phyloP scores from a whole-genome alignment of 1,140 invertebrate genomes.

The Pseudomyrmex pallidus region DNA sequence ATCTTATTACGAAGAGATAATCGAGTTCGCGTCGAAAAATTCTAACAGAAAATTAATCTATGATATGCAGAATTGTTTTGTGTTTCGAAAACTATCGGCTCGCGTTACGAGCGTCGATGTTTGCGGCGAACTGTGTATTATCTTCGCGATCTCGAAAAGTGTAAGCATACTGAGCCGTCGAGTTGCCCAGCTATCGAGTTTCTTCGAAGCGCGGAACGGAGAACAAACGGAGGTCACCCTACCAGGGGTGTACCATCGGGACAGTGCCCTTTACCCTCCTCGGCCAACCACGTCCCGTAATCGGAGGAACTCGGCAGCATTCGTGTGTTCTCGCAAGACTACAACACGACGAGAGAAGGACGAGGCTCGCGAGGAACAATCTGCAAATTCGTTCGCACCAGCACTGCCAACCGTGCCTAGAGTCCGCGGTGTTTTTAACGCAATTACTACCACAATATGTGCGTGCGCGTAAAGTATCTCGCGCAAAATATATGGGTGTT shows the following conservation, averaged over 20 bases:
- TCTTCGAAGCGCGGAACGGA: constrained; percentile 58
- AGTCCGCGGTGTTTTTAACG: constrained; percentile 13
- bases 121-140: not conserved
- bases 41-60: too few species aligned
- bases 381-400: constrained; percentile 50
- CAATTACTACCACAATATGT: constrained; percentile 44
- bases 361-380: constrained; percentile 41
- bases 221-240: constrained; percentile 64
- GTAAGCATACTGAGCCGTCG: constrained; percentile 20
- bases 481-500: not conserved
- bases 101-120: not conserved
- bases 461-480: not conserved
- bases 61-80: not conserved
- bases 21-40: not conserved
- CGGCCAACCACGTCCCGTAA: constrained; percentile 58
- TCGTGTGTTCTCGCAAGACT: constrained; percentile 61
- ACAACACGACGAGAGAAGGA: constrained; percentile 38
- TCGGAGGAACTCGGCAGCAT: constrained; percentile 63
- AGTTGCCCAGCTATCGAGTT: constrained; percentile 56
- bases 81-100: not conserved
- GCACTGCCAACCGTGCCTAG: constrained; percentile 37
- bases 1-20: too few species aligned
- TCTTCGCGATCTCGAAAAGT: constrained; percentile 46
- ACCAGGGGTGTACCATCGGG: constrained; percentile 61
- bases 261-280: constrained; percentile 66